Evolutionary conservation across 1,140 invertebrate genomes (phyloP).

Genomic region (Cydia amplana): DNA sequence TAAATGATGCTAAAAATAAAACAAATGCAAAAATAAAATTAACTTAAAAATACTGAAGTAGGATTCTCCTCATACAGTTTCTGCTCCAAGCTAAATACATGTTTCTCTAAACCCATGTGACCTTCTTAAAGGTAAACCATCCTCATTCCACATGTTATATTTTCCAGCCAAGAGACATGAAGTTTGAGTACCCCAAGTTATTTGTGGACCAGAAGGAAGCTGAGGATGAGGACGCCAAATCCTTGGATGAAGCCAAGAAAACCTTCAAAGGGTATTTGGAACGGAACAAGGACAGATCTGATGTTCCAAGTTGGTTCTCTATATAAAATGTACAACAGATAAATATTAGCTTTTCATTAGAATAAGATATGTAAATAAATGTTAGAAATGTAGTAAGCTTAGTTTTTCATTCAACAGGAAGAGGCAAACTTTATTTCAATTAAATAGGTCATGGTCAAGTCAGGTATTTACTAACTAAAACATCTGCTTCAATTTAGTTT

Average conservation of each 20-base stretch:
- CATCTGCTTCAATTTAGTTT: too few species aligned
- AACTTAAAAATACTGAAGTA: too few species aligned
- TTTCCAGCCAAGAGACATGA: slow-evolving; percentile 79
- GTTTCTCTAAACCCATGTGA: too few species aligned
- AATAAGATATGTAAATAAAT: slow-evolving; percentile 40
- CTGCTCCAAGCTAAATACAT: too few species aligned
- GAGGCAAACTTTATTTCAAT: neutral
- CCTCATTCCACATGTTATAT: slow-evolving; percentile 29
- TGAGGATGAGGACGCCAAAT: slow-evolving; percentile 70
- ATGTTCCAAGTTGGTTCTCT: slow-evolving; percentile 82
- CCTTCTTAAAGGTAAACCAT: too few species aligned
- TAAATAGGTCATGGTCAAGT: too few species aligned
- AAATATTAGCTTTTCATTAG: slow-evolving; percentile 31
- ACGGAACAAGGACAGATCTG: slow-evolving; percentile 77
- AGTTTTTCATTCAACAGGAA: slow-evolving; percentile 29
- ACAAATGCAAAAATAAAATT: too few species aligned
- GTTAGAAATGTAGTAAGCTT: slow-evolving; percentile 4
- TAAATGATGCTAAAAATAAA: too few species aligned
- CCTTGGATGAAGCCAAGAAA: slow-evolving; percentile 74
- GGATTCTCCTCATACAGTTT: too few species aligned
- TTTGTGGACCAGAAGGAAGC: slow-evolving; percentile 68
- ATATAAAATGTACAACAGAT: slow-evolving; percentile 53
- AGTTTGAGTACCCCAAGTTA: slow-evolving; percentile 81
- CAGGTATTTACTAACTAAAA: too few species aligned
- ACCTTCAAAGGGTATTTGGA: slow-evolving; percentile 72